Evolutionary conservation across 2,888 invertebrate species (phyloP).

Genomic region (Spodoptera littoralis): DNA sequence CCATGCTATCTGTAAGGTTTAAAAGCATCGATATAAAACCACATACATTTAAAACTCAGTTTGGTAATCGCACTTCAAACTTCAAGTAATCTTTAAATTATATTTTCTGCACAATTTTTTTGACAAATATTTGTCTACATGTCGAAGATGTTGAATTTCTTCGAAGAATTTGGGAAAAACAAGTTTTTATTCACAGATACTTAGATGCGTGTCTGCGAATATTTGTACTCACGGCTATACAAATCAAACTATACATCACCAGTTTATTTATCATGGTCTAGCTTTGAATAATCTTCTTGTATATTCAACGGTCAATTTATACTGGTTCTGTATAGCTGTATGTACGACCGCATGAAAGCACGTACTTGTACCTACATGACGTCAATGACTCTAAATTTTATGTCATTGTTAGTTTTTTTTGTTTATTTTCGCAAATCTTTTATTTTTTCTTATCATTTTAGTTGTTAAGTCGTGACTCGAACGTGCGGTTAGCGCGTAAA

Average conservation of each 20-base stretch:
- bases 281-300: too few relatives aligned
- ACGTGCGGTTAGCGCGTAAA: too few relatives aligned
- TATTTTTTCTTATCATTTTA: slow-evolving; percentile 1
- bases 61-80: slow-evolving; percentile 1
- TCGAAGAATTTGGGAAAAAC: slow-evolving; percentile 30
- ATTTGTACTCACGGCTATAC: too few relatives aligned
- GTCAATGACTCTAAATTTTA: slow-evolving; percentile 14
- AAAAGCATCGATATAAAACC: too few relatives aligned
- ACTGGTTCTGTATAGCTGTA: too few relatives aligned
- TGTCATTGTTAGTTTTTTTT: slow-evolving; percentile 18
- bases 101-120: slow-evolving; percentile 13
- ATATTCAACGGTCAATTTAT: too few relatives aligned
- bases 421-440: slow-evolving; percentile 2
- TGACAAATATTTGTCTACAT: slow-evolving; percentile 10
- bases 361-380: slow-evolving; percentile 5
- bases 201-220: not conserved
- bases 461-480: too few relatives aligned
- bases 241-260: too few relatives aligned
- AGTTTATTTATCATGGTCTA: too few relatives aligned
- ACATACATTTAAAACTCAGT: not conserved
- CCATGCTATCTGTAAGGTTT: too few relatives aligned
- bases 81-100: not conserved
- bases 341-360: slow-evolving; percentile 6
- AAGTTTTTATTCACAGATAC: slow-evolving; percentile 32
- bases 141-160: slow-evolving; percentile 33